Base-by-base conservation (phyloP, 2,797 vertebrate genomes). In the Schizopygopsis pylzovi region DNA sequence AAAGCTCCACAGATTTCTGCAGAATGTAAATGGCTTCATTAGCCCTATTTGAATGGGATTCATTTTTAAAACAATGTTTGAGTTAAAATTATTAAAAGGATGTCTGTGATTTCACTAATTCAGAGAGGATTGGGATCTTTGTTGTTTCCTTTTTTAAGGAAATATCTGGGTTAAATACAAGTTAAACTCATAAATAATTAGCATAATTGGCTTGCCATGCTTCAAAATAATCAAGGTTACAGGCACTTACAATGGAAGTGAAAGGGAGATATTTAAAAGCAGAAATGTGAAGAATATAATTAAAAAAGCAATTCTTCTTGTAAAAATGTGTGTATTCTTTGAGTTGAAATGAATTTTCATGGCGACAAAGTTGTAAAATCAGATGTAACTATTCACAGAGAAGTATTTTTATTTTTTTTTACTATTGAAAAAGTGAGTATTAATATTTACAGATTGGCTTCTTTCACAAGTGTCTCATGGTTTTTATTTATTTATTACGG, bases 21-120 rank as follows among this genome's bases (percentile, higher is more conserved):
- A n/a, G 79, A 68, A 81, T 68, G 68, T 18, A 43, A 61, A 61
- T 79, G 25, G 6, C 39, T 63, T 63, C n/a, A 79, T 47, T 65
- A 63, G n/a, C 3, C 1, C 22, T 25, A 16, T 41, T 18, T 65
- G 39, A 65, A 65, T 18, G 16, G 41, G 77, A 47, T 65, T 63
- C 10, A 16, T 45, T 45, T 63, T 63, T 63, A 7, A 79, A 79
- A 78, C 37, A 43, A 78, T 61, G 6, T 25, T 43, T 18, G 76
- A 43, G 37, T 78, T 43, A 41, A 52, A 56, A 13, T 56, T 15
- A 56, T 77, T 77, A 56, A 43, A 39, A 77, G 10, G 9, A 22
- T 12, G 33, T 15, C 10, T 39, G 73, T 5, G 49, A 77, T 77
- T 56, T 75, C 4, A 33, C 11, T 77, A 20, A 39, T 54, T 20